Percentiles rank a stretch among this genome's conserved stretches.
phyloP scores from a whole-genome alignment of 2,888 invertebrate species.

The Brachylomia viminalis region DNA sequence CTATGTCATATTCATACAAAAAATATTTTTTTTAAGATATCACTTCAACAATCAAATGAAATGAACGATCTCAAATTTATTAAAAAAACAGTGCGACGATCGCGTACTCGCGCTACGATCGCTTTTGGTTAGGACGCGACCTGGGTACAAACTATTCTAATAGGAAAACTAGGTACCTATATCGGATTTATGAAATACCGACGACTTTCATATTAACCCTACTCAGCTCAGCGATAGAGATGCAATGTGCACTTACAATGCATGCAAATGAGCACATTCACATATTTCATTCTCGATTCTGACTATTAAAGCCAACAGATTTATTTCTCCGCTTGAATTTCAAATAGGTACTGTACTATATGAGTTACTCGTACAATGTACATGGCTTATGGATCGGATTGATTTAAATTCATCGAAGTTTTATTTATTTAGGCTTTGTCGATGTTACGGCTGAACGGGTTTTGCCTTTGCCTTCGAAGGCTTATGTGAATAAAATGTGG shows the following conservation, averaged over 20 bases:
- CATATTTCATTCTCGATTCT: constrained; percentile 36
- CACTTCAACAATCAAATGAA: too few species aligned
- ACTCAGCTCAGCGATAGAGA: constrained; percentile 15
- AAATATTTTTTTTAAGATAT: too few species aligned
- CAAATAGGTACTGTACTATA: not conserved
- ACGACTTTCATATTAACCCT: not conserved
- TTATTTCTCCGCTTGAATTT: constrained; percentile 40
- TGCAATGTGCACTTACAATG: constrained; percentile 39
- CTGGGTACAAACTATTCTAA: not conserved
- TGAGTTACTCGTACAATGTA: constrained; percentile 13
- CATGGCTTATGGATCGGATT: constrained; percentile 30
- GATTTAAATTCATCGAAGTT: constrained; percentile 57
- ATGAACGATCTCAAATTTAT: too few species aligned
- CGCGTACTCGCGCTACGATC: not conserved
- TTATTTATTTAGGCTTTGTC: constrained; percentile 54
- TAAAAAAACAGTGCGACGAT: not conserved
- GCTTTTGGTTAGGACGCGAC: not conserved
- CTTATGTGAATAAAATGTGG: constrained; percentile 21
- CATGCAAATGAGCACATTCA: constrained; percentile 31
- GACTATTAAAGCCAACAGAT: constrained; percentile 35
- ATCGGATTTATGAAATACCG: constrained; percentile 1
- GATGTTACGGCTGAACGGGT: constrained; percentile 25
- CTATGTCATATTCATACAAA: not conserved
- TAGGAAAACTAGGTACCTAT: not conserved
- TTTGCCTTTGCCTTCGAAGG: constrained; percentile 13